These are phyloP conservation scores for Mormyrops attenuatus DNA, from an alignment of 2,797 vertebrate species.

Conservation along the genomic window DNA sequence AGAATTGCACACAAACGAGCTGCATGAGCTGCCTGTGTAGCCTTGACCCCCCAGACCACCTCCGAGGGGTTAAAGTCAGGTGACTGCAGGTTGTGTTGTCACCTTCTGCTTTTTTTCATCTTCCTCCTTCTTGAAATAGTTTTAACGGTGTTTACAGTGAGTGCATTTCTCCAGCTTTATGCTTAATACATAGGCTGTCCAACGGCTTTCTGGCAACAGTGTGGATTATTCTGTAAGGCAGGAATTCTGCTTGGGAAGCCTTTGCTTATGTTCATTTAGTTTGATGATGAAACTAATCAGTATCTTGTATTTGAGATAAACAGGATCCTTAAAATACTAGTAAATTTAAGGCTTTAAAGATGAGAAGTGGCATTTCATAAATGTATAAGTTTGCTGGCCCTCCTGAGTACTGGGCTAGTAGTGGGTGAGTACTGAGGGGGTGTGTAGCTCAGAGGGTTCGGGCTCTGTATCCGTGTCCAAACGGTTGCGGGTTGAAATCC, in stretches of 20 bases:
- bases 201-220: not conserved
- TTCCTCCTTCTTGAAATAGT: not conserved
- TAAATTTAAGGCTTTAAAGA: not conserved
- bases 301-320: not conserved
- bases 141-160: not conserved
- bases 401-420: not conserved
- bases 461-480: not conserved
- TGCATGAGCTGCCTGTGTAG: not conserved
- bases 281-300: not conserved
- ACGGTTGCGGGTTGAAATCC: not conserved
- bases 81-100: not conserved
- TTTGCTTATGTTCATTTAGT: not conserved
- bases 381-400: not conserved
- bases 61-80: not conserved
- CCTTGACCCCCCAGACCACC: not conserved
- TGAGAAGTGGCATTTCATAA: not conserved
- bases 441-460: no score
- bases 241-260: not conserved
- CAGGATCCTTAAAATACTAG: not conserved
- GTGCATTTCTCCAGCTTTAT: not conserved
- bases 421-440: not conserved
- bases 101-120: not conserved
- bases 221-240: not conserved
- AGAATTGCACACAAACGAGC: not conserved
- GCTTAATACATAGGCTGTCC: not conserved